phyloP scores from a whole-genome alignment of 2,888 invertebrate genomes.

The Patella caerulea region DNA sequence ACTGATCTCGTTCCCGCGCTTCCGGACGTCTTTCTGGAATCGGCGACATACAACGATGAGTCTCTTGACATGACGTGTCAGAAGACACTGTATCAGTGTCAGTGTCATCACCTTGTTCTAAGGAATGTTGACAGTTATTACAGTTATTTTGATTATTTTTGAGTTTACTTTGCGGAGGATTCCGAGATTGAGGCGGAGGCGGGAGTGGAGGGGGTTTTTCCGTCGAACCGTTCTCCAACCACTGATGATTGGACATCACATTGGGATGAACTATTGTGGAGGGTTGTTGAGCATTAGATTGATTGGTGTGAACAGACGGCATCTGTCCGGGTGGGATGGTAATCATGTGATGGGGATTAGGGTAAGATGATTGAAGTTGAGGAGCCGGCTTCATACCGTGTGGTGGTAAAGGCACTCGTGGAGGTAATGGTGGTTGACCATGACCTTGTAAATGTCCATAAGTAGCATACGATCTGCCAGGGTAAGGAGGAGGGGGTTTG shows the following conservation, averaged over 20 bases:
- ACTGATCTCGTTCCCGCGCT: constrained; percentile 83
- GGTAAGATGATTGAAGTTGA: constrained; percentile 8
- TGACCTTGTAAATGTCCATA: constrained; percentile 29
- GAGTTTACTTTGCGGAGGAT: background rate
- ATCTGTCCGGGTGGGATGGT: constrained; percentile 22
- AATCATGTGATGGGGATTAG: constrained; percentile 12
- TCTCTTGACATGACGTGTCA: constrained; percentile 47
- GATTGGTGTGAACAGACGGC: constrained; percentile 31
- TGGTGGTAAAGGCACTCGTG: constrained; percentile 52
- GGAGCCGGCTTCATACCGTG: constrained; percentile 32
- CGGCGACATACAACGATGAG: constrained; percentile 78
- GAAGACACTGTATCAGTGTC: constrained; percentile 52
- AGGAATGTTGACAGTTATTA: background rate
- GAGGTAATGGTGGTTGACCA: constrained; percentile 55
- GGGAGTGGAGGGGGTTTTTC: constrained; percentile 1
- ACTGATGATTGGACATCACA: constrained; percentile 13
- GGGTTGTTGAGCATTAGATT: constrained; percentile 18
- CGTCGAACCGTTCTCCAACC: background rate
- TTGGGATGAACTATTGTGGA: constrained; percentile 18
- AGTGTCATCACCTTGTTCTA: constrained; percentile 41
- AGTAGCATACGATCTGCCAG: constrained; percentile 45
- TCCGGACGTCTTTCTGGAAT: constrained; percentile 93
- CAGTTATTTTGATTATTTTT: background rate
- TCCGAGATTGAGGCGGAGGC: constrained; percentile 18
- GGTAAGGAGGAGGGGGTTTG: constrained; percentile 69